Evolutionary conservation across 2,888 invertebrate species (phyloP), one percentile per base, ranked within the genome.

Genomic region (Caenorhabditis sulstoni): DNA sequence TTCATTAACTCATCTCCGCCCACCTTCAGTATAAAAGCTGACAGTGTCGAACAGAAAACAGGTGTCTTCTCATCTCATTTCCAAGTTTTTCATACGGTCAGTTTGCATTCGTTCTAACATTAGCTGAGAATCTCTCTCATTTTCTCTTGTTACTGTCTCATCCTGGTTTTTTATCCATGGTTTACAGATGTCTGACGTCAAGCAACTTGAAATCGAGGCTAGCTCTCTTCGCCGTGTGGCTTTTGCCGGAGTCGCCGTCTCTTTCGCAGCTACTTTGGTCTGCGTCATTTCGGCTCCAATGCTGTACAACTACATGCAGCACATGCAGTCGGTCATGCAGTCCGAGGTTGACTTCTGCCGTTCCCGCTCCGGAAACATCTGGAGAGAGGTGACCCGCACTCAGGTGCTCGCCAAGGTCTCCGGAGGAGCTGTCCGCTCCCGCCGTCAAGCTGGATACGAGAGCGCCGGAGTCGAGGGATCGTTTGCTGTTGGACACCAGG

Each of bases 281-380:
- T 85, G 85, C 75, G 84, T 84, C 44, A 53, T 86, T 47, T 76
- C 84, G 35, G 81, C 85, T 39, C 86, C 86, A 62, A 85, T 86
- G 81, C 58, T 86, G 37, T 86, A 86, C 83, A 86, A 86, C 81
- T 87, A 87, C 84, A 81, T 87, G 75, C 87, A 87, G 80, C 87
- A 86, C 75, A 85, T 87, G 85, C 84, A 84, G 62, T 83, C 83
- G 11, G 78, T 80, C 23, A 84, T 84, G 83, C 83, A 84, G 55
- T 76, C 73, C 58, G 85, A 85, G 55, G 77, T 85, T 53, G 83
- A 85, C 45, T 85, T 85, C 81, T 85, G 85, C 76, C 81, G 85
- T 64, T 84, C 86, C 65, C 81, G 86, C 45, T 85, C 85, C 39
- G 77, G 78, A 55, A 85, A 84, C 78, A 81, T 87, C 74, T 86